Evolutionary conservation across 2,797 vertebrate species (phyloP).

Genomic region (Melanotaenia maccullochi): DNA sequence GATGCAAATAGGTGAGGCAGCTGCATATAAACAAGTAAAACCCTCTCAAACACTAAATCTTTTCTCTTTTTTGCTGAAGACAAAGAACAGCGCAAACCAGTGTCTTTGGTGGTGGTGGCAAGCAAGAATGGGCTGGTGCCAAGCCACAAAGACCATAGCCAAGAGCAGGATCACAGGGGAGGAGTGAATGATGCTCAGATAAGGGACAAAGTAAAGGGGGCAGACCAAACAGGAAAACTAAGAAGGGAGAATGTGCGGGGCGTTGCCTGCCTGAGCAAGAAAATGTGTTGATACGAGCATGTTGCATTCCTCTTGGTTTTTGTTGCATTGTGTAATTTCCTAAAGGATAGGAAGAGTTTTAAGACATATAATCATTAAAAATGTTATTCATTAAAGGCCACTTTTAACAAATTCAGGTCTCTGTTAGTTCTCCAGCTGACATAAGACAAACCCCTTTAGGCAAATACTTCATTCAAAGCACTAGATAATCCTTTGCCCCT

Average conservation of each 20-base stretch:
- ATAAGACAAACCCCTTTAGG: not conserved
- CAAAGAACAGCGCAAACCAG: constrained; percentile 73
- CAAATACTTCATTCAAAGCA: not conserved
- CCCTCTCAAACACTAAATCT: constrained; percentile 29
- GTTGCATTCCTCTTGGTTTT: constrained; percentile 46
- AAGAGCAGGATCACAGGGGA: constrained; percentile 80
- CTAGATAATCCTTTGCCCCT: not conserved
- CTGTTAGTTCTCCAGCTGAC: not conserved
- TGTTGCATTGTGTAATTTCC: constrained; percentile 25
- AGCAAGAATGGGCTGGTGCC: constrained; percentile 72
- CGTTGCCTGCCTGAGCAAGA: constrained; percentile 70
- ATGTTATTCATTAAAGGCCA: not conserved
- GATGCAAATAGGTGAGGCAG: constrained; percentile 65
- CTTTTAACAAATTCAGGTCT: not conserved
- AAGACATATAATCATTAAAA: not conserved
- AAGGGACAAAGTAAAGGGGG: constrained; percentile 82
- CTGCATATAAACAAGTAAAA: constrained; percentile 53
- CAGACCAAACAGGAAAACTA: constrained; percentile 88
- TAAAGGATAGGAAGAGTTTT: not conserved
- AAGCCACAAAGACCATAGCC: constrained; percentile 76
- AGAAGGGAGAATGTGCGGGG: constrained; percentile 73
- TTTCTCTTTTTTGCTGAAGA: constrained; percentile 51
- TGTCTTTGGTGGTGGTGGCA: constrained; percentile 59
- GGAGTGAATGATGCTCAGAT: constrained; percentile 86
- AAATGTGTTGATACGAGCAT: constrained; percentile 70